A percentile compares a stretch with the other conserved stretches of the same genome.
Conservation (phyloP, 2,113 vertebrate genomes). For the Cyanocitta stelleri region DNA sequence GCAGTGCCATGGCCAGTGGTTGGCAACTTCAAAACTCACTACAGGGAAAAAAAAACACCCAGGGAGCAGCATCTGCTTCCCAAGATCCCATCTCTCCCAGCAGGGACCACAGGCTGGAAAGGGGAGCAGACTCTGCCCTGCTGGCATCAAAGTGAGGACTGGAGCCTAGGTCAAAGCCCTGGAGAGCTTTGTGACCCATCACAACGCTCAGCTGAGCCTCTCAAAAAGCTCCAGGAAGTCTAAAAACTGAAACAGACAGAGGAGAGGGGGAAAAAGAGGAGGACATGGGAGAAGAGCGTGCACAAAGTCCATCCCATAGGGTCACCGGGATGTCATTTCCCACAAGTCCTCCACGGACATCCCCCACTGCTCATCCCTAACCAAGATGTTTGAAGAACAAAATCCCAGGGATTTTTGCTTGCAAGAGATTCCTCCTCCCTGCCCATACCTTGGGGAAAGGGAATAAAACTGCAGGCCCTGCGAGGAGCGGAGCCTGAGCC, state of each 20-base stretch:
- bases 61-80: background rate
- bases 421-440: background rate
- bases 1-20: accelerated
- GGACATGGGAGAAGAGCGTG: background rate
- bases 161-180: background rate
- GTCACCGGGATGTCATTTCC: background rate
- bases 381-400: background rate
- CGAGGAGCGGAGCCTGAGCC: background rate
- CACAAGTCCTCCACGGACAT: accelerated
- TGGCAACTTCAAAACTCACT: background rate
- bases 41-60: accelerated
- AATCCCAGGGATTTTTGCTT: background rate
- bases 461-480: background rate
- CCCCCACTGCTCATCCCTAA: background rate
- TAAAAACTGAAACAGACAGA: background rate
- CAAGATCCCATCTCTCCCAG: background rate
- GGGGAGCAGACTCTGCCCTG: background rate
- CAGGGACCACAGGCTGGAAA: background rate
- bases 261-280: background rate
- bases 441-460: background rate
- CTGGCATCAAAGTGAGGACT: background rate
- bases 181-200: background rate
- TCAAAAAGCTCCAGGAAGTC: background rate
- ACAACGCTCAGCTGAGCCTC: accelerated
- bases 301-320: background rate